Base-by-base conservation (phyloP, 2,888 invertebrate genomes). In the Tridacna gigas region DNA sequence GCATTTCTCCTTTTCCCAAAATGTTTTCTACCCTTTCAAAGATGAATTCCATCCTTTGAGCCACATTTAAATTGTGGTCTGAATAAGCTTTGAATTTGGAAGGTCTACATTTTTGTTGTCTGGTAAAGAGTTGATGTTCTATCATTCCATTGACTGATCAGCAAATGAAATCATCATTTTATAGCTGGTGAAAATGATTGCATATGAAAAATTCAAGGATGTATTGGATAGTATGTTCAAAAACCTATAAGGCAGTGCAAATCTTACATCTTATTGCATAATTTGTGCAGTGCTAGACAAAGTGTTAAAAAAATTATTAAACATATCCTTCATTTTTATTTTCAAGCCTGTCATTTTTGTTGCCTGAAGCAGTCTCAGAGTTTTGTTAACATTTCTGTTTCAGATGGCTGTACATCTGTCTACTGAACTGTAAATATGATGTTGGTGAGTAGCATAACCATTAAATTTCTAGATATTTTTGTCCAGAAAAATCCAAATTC, bases 371-470 rank as follows among this genome's bases (percentile, higher is more conserved):
- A 37, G 7, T 37, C 37, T 37, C 7, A 37, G 3, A 37, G 37
- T 37, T 37, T 37, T 37, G 7, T 37, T 4, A 37, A 37, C 77
- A 84, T 79, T 71, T 71, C 71, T 79, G 60, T 92, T 92, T 67
- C 92, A 94, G 94, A 84, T 91, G 91, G 81, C 89, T 94, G 63
- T 92, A 92, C 80, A 92, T 94, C 45, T 94, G 94, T 86, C 86
- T 94, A 13, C 87, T 89, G 22, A 94, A 93, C 89, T 95, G 95
- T 91, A 94, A 94, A 89, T 95, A 95, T 91, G 94, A 94, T 86
- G 92, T 94, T 86, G 94, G 94, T 94, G 91, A 91, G 93, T 73
- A 75, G 2, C 11, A 60, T 56, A 25, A 56, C 18, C 9, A 56
- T 20, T 56, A 20, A n/a, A 56, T 20, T 5, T 56, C 56, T 5